Evolutionary conservation across 2,113 vertebrate species (phyloP).

Genomic region (Paracyprichromis sp.): DNA sequence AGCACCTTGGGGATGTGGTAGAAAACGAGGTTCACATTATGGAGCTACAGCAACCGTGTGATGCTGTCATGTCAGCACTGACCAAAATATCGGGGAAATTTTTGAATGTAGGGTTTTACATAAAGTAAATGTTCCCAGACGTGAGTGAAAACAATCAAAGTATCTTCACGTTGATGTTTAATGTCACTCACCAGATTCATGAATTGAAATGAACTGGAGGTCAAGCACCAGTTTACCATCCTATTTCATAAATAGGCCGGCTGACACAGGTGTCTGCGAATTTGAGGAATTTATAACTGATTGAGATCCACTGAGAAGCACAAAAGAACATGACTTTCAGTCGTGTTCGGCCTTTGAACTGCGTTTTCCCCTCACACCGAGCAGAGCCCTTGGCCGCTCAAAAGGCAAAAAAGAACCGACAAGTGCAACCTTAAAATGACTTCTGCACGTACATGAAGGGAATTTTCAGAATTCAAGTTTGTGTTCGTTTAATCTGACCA

Average conservation of each 20-base stretch:
- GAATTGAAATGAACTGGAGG: not conserved
- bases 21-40: not conserved
- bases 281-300: not conserved
- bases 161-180: not conserved
- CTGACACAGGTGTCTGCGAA: not conserved
- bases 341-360: not conserved
- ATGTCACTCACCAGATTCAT: not conserved
- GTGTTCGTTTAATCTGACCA: not conserved
- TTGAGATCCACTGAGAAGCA: not conserved
- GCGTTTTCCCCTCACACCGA: not conserved
- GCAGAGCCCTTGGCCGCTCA: not conserved
- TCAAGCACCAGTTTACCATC: not conserved
- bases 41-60: not conserved
- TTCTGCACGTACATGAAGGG: not conserved
- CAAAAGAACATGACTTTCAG: slow-evolving; percentile 1
- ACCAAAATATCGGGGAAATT: not conserved
- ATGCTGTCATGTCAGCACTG: not conserved
- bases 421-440: not conserved
- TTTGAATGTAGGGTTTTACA: not conserved
- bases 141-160: not conserved
- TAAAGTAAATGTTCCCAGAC: not conserved
- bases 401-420: not conserved
- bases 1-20: not conserved
- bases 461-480: not conserved
- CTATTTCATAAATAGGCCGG: not conserved